Conservation (phyloP, 2,797 vertebrate species). For the Hapalemur alaotrensis region DNA sequence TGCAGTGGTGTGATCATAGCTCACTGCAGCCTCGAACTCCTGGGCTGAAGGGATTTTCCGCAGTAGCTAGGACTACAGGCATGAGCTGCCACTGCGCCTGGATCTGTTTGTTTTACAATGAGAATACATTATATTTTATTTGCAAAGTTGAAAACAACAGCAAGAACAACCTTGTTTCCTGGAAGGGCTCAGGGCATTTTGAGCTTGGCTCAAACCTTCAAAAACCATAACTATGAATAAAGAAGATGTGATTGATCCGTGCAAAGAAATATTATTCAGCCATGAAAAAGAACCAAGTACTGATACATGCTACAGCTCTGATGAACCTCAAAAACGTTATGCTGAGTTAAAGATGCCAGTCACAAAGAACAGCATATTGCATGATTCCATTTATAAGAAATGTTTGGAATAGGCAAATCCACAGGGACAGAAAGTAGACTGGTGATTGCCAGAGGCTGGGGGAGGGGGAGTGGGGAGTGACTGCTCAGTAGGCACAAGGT, state of each 20-base stretch:
- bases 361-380: no score
- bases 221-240: not conserved
- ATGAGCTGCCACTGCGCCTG: not conserved
- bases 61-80: not conserved
- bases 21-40: not conserved
- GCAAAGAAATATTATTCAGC: not conserved
- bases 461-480: no score
- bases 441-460: not conserved
- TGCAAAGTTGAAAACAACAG: not conserved
- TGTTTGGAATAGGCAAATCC: not conserved
- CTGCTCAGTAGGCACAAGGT: accelerated
- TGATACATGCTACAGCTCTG: accelerated
- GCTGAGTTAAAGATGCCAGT: not conserved
- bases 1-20: not conserved
- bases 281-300: not conserved
- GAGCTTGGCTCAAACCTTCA: not conserved
- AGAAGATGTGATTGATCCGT: no score
- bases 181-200: not conserved
- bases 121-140: not conserved
- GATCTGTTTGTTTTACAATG: not conserved
- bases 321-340: not conserved
- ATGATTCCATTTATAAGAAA: not conserved
- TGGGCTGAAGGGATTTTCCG: not conserved
- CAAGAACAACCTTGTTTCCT: not conserved
- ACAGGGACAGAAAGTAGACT: not conserved